Evolutionary conservation across 2,888 invertebrate genomes (phyloP), one percentile per base, ranked within the genome.

Genomic region (Capitulum mitella): DNA sequence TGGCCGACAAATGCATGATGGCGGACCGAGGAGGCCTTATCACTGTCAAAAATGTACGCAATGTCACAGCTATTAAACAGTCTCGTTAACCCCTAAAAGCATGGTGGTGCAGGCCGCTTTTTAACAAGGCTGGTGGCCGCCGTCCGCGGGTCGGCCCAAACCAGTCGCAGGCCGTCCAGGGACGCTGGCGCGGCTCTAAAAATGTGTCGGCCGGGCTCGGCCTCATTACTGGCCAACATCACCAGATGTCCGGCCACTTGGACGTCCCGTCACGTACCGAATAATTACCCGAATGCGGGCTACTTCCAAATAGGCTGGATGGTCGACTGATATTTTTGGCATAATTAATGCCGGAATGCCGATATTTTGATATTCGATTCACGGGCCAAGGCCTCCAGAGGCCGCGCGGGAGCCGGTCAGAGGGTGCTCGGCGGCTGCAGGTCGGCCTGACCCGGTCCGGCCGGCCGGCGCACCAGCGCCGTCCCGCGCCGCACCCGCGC

Each of bases 281-380:
- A 40, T 26, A 40, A 40, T 40, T 12, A 22, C 26, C 70, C 14
- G 37, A 40, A 70, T 70, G 37, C 37, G 26, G n/a, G 26, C 37
- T 10, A 10, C 40, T 40, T 22, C 40, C 70, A 37, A 40, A 70
- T 8, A 26, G 26, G 70, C 70, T 22, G 37, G 26, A 22, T 40
- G 37, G 37, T 2, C 70, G 0, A 6, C 37, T 26, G 40, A 37
- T 70, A 26, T 37, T 40, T 70, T 22, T 40, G 40, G 26, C 70
- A 40, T 26, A 70, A 40, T 70, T 70, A 40, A 70, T 70, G 70
- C 22, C 70, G 70, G 70, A 26, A 70, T 70, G 70, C 26, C 8
- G 37, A 70, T 70, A 70, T 70, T 70, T 70, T 70, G 70, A 70
- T 37, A 70, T 70, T 22, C 70, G 70, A 12, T 70, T 70, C 70